These are phyloP conservation scores for Argyrosomus regius DNA, from an alignment of 2,797 vertebrate species.

Conservation along the genomic window DNA sequence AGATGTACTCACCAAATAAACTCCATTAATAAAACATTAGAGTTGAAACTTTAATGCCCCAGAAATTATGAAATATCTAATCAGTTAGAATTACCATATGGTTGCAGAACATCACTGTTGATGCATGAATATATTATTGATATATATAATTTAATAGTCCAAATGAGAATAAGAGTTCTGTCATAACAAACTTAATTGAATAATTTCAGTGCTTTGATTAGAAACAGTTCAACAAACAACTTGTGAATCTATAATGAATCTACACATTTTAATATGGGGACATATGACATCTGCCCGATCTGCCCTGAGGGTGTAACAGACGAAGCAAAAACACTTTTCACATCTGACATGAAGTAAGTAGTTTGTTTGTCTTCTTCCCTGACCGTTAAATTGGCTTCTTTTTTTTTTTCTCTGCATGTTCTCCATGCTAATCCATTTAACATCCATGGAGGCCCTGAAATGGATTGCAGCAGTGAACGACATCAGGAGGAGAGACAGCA, in stretches of 20 bases:
- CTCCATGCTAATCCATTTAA: constrained; percentile 36
- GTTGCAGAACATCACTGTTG: constrained; percentile 12
- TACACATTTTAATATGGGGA: constrained; percentile 15
- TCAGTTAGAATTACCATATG: constrained; percentile 28
- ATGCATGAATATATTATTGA: constrained; percentile 8
- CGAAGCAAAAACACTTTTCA: constrained; percentile 41
- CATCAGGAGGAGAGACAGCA: constrained; percentile 20
- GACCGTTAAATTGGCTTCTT: constrained; percentile 16
- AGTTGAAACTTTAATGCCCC: constrained; percentile 20
- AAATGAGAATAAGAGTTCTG: constrained; percentile 7
- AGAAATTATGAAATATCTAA: constrained; percentile 24
- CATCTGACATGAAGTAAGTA: constrained; percentile 50
- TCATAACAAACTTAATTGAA: constrained; percentile 27
- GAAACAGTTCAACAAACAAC: constrained; percentile 41
- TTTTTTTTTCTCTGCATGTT: constrained; percentile 11
- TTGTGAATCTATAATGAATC: constrained; percentile 30
- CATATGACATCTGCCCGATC: constrained; percentile 24
- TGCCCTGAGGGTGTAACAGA: constrained; percentile 22
- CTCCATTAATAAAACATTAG: constrained; percentile 36
- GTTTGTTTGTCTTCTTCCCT: constrained; percentile 49
- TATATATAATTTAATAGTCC: constrained; percentile 8
- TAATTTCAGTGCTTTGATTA: constrained; percentile 19
- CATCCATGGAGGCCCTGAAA: constrained; percentile 23
- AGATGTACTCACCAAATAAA: background rate
- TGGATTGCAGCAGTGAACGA: constrained; percentile 23